A percentile compares a stretch with the other conserved stretches of the same genome.
These are phyloP conservation scores for Sylvia borin DNA, from an alignment of 2,797 vertebrate species.

Conservation along the genomic window DNA sequence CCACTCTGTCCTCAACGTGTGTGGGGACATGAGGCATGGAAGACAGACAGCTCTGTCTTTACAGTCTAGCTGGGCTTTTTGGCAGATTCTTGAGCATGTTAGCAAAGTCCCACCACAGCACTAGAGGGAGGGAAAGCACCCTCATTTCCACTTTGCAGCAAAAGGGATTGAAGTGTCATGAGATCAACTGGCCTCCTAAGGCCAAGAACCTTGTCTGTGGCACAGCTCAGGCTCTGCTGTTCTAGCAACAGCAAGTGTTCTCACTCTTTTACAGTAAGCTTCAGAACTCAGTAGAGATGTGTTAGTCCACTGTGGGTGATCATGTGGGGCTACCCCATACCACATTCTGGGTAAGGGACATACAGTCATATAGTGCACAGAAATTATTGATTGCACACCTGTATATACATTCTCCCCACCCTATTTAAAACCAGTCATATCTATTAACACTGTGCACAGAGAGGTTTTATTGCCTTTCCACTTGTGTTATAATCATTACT, in stretches of 20 bases:
- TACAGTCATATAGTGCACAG: neutral
- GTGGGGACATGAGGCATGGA: neutral
- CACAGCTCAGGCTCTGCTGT: neutral
- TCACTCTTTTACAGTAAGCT: neutral
- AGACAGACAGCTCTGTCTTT: neutral
- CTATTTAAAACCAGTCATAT: neutral
- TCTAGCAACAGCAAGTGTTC: neutral
- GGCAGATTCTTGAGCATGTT: neutral
- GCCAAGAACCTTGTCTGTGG: neutral
- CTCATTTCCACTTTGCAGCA: neutral
- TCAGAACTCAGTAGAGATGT: neutral
- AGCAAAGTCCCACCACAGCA: neutral
- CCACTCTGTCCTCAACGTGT: neutral
- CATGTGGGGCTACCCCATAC: neutral
- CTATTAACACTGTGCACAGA: neutral
- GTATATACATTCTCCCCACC: neutral
- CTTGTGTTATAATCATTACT: neutral
- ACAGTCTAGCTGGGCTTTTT: neutral
- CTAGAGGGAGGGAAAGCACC: neutral
- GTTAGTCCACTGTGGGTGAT: neutral
- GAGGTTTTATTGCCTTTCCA: neutral
- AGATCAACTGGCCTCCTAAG: neutral
- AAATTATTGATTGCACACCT: neutral
- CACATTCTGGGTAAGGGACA: too few species aligned
- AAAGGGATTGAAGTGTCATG: neutral